Base-by-base conservation (phyloP, 2,113 vertebrate genomes). In the Heterocephalus glaber region DNA sequence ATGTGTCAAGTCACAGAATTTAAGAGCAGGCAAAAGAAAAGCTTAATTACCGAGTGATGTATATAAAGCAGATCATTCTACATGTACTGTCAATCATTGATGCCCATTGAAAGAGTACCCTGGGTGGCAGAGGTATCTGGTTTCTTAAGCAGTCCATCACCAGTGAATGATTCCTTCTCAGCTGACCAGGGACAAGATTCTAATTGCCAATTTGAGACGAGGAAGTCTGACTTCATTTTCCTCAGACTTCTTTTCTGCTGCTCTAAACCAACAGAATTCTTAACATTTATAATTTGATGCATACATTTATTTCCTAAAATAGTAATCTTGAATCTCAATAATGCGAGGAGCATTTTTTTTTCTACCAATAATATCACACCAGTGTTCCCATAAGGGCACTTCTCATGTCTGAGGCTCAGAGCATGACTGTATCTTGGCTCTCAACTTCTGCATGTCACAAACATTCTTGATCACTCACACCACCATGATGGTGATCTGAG, bases 51-150 rank as follows among this genome's bases (percentile, higher is more conserved):
- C 47, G 47, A 88, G 72, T 68, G 84, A 90, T 80, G 24, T 91
- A n/a, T n/a, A 63, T 89, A 86, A 91, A 92, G 80, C 35, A 17
- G 77, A 80, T 97, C 89, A 83, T 54, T 58, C 74, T 63, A 44
- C 77, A 5, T 41, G 66, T 84, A 63, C 76, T 86, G 95, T 97
- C 96, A 95, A 95, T 96, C 95, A 96, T 93, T 97, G 93, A 97
- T 97, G 93, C 38, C 81, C 72, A 52, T 26, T 80, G 95, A 92
- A 95, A 92, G 84, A 93, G 66, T n/a, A 79, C 61, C 92, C 56
- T 68, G 49, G 65, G 61, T 60, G 86, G 61, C 93, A 90, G 88
- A 95, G 84, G 77, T 96, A 83, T 96, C 95, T 85, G 54, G 90
- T 97, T 96, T 94, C 97, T 63, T 90, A 80, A 90, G 65, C 66